Base-by-base conservation (phyloP, 1,140 invertebrate species). In the Brachionus manjavacas region DNA sequence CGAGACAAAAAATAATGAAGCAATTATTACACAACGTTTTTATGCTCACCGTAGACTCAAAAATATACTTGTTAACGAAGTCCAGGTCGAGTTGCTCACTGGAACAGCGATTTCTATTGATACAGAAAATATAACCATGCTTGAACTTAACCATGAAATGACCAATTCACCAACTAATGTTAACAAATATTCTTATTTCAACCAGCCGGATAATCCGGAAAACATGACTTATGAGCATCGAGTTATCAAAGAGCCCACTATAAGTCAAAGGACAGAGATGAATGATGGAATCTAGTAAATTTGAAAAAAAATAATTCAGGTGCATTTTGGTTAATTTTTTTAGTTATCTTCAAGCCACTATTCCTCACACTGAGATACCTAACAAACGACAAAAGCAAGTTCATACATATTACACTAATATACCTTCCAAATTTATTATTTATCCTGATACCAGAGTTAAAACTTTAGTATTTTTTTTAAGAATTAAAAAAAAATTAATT, bases 321-420 rank as follows among this genome's bases (percentile, higher is more conserved):
- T n/a, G 23, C 16, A n/a, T 46, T 31, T 46, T 39, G 28, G n/a
- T 41, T 55, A 9, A 6, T 81, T 81, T 64, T n/a, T 81, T 23
- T 25, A 81, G 79, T 23, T 81, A 81, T 46, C 25, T 81, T 2
- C 79, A 81, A 68, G 79, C 52, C 4, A 64, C 52, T 14, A 68
- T 81, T 31, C 79, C 79, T 7, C 9, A 31, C 9, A 81, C 79
- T 25, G 79, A 81, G 35, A 16, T 81, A 16, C 23, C 49, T 16
- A 81, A 81, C 14, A 81, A 81, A 14, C 49, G 79, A 11, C 52
- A 81, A 43, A 81, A 81, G n/a, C 49, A 81, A 81, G 25, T 81
- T 23, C 79, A 81, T 68, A 81, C 79, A 23, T 81, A 81, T 16
- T 81, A 81, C 25, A 81, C 52, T 3, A 81, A 81, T 64, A 35